Evolutionary conservation across 1,140 invertebrate genomes (phyloP), one percentile per base, ranked within the genome.

Genomic region (Pararge aegeria): DNA sequence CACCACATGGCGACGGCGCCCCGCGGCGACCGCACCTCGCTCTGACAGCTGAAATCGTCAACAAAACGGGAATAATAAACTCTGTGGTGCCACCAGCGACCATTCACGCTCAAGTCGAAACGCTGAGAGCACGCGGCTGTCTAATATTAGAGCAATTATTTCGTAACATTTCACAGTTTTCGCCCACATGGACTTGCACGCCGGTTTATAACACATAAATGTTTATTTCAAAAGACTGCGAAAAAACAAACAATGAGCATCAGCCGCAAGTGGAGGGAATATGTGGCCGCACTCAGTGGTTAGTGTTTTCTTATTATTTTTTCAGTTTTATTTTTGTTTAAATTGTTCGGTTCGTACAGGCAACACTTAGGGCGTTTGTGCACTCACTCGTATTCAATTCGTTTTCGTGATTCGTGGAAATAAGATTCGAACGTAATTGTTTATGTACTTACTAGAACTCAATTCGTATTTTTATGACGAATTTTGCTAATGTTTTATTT

Each of bases 271-370:
- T 86, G 83, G 80, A 86, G 83, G 55, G 85, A 88, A 78, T 88
- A 88, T 73, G 77, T 77, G 53, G 74, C 81, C 44, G 85, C 85
- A 64, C 78, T 88, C 70, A 88, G 85, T 77, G 85, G 85, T 88
- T 73, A 74, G 85, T 84, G 56, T 69, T 59, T 74, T 49, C 70
- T 70, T 75, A 34, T 34, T 34, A 12, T 30, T 1, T 7, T 30
- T 40, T 42, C 38, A 16, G 38, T 42, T 62, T 68, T 68, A 62
- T 69, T 7, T 20, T 12, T 37, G 9, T 51, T 9, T 58, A 10
- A 27, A 20, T 20, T 53, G 10, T 48, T 57, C n/a, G 18, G 46
- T 55, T 21, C 18, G 19, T 18, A 49, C 44, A 37, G 46, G 56
- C 46, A 60, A 59, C 56, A 59, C 52, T 56, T n/a, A n/a, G n/a